Conservation (phyloP, 2,797 vertebrate species). For the Syngnathus rostellatus region DNA sequence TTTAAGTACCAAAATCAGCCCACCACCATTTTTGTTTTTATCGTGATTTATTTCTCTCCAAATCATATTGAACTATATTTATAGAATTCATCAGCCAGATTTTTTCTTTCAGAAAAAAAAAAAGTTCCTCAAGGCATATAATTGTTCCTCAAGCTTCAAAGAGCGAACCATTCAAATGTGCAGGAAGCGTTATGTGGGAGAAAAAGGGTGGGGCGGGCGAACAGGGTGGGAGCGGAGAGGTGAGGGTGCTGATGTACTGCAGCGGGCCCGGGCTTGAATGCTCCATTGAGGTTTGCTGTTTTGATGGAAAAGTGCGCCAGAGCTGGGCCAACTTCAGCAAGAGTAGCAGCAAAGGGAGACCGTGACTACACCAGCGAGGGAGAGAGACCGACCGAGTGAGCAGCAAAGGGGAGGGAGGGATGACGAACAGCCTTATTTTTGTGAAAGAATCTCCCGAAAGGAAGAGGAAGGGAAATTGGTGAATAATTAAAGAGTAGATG, state of each 20-base stretch:
- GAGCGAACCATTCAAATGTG: conserved; percentile 27
- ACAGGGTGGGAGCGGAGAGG: conserved; percentile 51
- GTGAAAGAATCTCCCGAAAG: conserved; percentile 2
- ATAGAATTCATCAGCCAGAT: background rate
- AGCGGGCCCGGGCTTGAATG: conserved; percentile 61
- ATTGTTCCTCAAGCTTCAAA: conserved; percentile 30
- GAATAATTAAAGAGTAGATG: conserved; percentile 1
- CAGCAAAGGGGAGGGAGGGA: background rate
- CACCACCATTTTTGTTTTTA: no score
- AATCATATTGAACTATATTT: background rate
- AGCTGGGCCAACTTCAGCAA: conserved; percentile 57
- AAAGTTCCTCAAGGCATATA: conserved; percentile 19
- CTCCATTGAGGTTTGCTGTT: conserved; percentile 73
- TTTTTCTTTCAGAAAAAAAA: conserved; percentile 2
- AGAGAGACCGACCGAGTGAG: background rate
- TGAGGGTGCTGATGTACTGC: conserved; percentile 43
- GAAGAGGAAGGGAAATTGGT: background rate
- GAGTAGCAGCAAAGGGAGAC: conserved; percentile 46
- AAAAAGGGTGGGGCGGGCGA: conserved; percentile 44
- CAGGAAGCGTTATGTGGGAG: conserved; percentile 33
- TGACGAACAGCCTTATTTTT: conserved; percentile 5
- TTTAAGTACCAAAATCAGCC: no score
- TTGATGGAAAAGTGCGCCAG: conserved; percentile 70
- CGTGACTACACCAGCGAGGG: conserved; percentile 27
- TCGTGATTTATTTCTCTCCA: no score